phyloP scores from a whole-genome alignment of 1,140 invertebrate genomes.

The Drosophila kurseongensis region DNA sequence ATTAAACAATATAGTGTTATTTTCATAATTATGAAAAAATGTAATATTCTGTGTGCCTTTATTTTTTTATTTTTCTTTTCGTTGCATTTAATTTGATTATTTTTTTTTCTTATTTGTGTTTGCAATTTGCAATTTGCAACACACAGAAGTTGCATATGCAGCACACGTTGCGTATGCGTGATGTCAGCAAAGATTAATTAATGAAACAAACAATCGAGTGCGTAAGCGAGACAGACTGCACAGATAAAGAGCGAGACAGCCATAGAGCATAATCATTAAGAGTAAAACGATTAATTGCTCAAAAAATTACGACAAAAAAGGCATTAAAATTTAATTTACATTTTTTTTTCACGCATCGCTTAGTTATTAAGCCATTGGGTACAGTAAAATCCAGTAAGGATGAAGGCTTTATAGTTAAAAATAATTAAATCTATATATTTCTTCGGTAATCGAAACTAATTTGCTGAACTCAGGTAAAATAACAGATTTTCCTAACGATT shows the following conservation, averaged over 20 bases:
- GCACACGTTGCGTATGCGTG: conserved; percentile 63
- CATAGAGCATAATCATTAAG: conserved; percentile 47
- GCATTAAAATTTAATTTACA: conserved; percentile 55
- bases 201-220: conserved; percentile 48
- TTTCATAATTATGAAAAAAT: background rate
- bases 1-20: background rate
- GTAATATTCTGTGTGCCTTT: background rate
- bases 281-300: conserved; percentile 62
- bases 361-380: conserved; percentile 30
- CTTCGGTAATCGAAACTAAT: conserved; percentile 13
- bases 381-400: conserved; percentile 1
- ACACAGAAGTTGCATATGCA: conserved; percentile 57
- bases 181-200: conserved; percentile 74
- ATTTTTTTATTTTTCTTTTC: background rate
- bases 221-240: conserved; percentile 3
- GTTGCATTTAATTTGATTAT: conserved; percentile 1
- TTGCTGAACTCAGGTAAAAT: conserved; percentile 11
- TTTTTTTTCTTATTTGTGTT: conserved; percentile 4
- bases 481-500: conserved; percentile 9
- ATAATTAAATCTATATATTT: background rate
- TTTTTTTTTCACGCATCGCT: conserved; percentile 62
- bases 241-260: conserved; percentile 19
- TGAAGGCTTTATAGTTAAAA: background rate
- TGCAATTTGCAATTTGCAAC: conserved; percentile 27
- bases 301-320: conserved; percentile 6